Evolutionary conservation across 2,113 vertebrate genomes (phyloP), one percentile per base, ranked within the genome.

Genomic region (Seriola quinqueradiata): DNA sequence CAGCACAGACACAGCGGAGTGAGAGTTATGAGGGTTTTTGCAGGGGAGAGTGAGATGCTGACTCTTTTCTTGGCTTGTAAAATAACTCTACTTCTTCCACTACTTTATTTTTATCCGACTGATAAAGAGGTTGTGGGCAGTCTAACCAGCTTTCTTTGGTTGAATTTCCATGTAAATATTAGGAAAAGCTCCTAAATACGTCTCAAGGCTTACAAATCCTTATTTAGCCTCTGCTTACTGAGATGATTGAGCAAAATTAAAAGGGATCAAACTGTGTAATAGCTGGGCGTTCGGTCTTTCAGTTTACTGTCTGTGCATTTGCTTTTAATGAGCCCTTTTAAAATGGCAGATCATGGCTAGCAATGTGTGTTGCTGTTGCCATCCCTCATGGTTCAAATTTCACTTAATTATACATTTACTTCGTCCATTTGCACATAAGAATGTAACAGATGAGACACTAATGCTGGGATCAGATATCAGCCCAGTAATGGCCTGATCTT

Each of bases 291-390:
- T 23, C 5, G 59, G 36, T 59, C 58, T 70, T 69, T 77, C 32
- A 71, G 23, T 79, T 70, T 44, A 58, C 61, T 11, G 50, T 58
- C 68, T 74, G 78, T 76, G 55, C 52, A 16, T 81, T 76, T 64
- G 67, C 19, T 23, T 83, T 60, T 76, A 90, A 84, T 78, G 83
- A 87, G 52, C 40, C n/a, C 32, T 59, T 50, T 60, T 28, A 75
- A 80, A 85, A 40, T 34, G 58, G 50, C 59, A 75, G 57, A 88
- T 79, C 74, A 64, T 34, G 74, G 59, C 57, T 5, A 14, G 77
- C 61, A 76, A 75, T 85, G 83, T 73, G 74, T 70, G 58, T 34
- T 67, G 77, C 76, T 82, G 81, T 77, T 68, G 48, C 69, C 14
- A 23, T 75, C 38, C 28, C 42, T 44, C 17, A 32, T 8, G 63